Conservation (phyloP, 2,797 vertebrate species). For the Leptodactylus fallax region DNA sequence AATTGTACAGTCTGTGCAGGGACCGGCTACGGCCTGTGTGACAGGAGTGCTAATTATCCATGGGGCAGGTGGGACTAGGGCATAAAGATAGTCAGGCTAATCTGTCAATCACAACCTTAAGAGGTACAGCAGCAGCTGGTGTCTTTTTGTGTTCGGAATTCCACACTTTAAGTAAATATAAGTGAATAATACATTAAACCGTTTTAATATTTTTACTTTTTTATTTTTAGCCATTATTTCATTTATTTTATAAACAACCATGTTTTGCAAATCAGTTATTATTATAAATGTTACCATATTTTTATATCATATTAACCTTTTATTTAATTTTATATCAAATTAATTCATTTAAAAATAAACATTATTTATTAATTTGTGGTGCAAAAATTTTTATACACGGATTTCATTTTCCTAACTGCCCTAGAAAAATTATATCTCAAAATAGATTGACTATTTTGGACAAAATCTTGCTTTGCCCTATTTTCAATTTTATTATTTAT, state of each 20-base stretch:
- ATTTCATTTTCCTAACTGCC: background rate
- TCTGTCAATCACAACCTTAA: conserved; percentile 5
- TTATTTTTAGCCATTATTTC: background rate
- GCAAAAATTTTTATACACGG: background rate
- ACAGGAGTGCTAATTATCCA: conserved; percentile 23
- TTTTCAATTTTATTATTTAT: too few relatives aligned
- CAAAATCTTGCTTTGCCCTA: too few relatives aligned
- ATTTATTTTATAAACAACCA: background rate
- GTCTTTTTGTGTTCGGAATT: background rate
- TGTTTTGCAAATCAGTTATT: background rate
- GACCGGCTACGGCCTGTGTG: background rate
- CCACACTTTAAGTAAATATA: background rate
- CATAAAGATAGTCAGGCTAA: background rate
- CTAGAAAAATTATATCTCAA: background rate
- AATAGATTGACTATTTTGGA: too few relatives aligned
- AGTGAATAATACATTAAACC: background rate
- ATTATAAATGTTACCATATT: background rate
- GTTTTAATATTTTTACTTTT: background rate
- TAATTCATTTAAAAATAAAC: too few relatives aligned
- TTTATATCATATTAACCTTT: background rate
- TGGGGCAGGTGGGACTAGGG: background rate
- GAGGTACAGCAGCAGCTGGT: conserved; percentile 13
- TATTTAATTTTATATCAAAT: too few relatives aligned
- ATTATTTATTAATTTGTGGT: background rate
- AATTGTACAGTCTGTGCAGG: conserved; percentile 39